Evolutionary conservation across 2,888 invertebrate genomes (phyloP), one percentile per base, ranked within the genome.

Genomic region (Silvanus unidentatus): DNA sequence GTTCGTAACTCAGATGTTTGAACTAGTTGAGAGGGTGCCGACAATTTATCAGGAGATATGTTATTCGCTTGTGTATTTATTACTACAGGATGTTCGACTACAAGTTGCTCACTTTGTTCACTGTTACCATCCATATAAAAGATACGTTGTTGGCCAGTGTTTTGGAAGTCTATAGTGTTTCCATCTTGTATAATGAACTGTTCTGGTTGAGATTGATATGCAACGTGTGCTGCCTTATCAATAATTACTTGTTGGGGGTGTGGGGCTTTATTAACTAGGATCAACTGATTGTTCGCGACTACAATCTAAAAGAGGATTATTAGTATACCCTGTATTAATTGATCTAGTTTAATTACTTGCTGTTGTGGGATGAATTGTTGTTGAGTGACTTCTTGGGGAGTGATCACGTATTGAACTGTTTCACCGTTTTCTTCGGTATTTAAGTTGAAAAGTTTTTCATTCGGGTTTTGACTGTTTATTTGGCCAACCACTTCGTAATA

Each of bases 401-500:
- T 57, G 50, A 70, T 61, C 22, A 70, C 64, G 54, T 70, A 70
- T 47, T 66, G 66, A 30, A 71, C 65, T 16, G 65, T 63, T 42
- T 54, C 58, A 47, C 65, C 72, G 64, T 78, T 75, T 59, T 79
- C 67, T 63, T 80, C 81, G 50, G 80, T 78, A 66, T 79, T 82
- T 63, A 78, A 79, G 63, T 80, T 77, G 68, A 80, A 80, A 12
- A 9, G 9, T 9, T 37, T 16, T 58, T 82, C 81, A 58, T 82
- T 81, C 55, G 77, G 63, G 49, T 76, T 73, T 62, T 73, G 72
- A 66, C 75, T 77, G 59, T 68, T 64, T 42, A 73, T 71, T 72
- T 75, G 77, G 66, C 78, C 66, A 67, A 80, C 76, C 65, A 83
- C 79, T 62, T 82, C 82, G 69, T 77, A 83, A 72, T 79, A 83